Evolutionary conservation across 2,888 invertebrate species (phyloP), one percentile per base, ranked within the genome.

Genomic region (Agriopis leucophaearia): DNA sequence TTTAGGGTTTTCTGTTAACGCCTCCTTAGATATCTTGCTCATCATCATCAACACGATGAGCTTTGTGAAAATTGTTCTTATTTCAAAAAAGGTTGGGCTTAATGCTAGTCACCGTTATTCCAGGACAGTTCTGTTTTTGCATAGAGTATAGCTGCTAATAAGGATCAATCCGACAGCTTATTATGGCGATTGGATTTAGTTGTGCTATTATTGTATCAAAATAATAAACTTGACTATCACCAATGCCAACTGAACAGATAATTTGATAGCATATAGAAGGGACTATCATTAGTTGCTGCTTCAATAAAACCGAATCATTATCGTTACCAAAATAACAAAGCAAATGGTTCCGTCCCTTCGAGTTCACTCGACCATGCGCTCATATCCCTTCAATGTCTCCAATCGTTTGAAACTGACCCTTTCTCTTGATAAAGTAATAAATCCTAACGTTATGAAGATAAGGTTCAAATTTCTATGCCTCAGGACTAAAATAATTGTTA

Each of bases 1-100:
- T 64, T 64, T 36, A 57, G 52, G 60, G 67, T 71, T 68, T 48
- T 68, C 59, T 52, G 48, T 55, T 51, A 68, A 68, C 63, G 67
- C 64, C 64, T 67, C 66, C 47, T 63, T 38, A 63, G 59, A 59
- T 56, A 60, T 58, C 54, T 44, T 36, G 44, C 65, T 16, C 59
- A 60, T 59, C 42, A 59, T 59, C 59, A 59, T 65, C 57, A 64
- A 45, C 42, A 13, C 42, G 18, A 45, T 35, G 36, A 57, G 47
- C 27, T 60, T 18, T 15, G 52, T 16, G 48, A 44, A 3, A 27
- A 15, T 8, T 15, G 9, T 38, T 50, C 38, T 38, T 52, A 50
- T 52, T 52, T 15, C 15, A 38, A 35, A n/a, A 5, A 12, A 35
- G 27, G 0, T 27, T 27, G 27, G 3, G 3, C 5, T 1, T 27